Evolutionary conservation across 1,140 invertebrate genomes (phyloP).

Genomic region (Microvelia longipes): DNA sequence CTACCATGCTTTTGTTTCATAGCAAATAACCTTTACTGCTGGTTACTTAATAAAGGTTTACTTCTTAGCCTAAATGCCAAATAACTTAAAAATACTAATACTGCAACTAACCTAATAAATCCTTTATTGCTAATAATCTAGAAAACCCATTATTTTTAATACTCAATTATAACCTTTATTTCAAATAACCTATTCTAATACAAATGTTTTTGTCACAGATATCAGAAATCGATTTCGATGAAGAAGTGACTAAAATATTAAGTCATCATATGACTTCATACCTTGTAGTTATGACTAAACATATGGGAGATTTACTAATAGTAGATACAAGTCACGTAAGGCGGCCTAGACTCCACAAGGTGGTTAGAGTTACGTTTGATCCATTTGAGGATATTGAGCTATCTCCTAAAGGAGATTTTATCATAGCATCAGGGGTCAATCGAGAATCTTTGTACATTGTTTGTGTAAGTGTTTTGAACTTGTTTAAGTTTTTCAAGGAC

Average conservation of each 20-base stretch:
- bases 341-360: background rate
- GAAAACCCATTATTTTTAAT: too few species aligned
- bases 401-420: background rate
- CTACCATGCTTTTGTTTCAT: too few species aligned
- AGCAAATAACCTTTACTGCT: too few species aligned
- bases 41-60: too few species aligned
- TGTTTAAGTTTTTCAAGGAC: too few species aligned
- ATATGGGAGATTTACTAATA: background rate
- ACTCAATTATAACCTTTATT: too few species aligned
- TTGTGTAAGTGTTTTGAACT: background rate
- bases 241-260: background rate
- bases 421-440: background rate
- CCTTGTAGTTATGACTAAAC: background rate
- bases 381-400: background rate
- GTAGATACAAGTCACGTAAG: background rate
- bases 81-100: too few species aligned
- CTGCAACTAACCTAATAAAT: too few species aligned
- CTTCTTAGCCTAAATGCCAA: too few species aligned
- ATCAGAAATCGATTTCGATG: background rate
- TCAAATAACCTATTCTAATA: too few species aligned
- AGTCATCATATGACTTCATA: background rate
- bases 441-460: background rate
- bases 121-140: too few species aligned
- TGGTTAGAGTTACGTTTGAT: background rate
- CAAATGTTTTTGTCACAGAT: background rate